Evolutionary conservation across 2,888 invertebrate species (phyloP).

Genomic region (Amblyjoppa fuscipennis): DNA sequence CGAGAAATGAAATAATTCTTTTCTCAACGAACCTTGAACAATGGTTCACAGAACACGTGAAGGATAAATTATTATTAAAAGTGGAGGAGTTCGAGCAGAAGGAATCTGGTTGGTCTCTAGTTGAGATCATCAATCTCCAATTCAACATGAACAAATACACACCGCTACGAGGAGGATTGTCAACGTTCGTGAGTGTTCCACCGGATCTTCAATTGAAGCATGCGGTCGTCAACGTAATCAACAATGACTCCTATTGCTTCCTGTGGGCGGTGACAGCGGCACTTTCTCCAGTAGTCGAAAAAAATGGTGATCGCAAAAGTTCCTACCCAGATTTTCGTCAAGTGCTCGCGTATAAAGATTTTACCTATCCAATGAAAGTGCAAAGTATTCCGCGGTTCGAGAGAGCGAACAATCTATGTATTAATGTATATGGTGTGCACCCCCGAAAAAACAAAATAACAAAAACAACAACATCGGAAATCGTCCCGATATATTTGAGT

Average conservation of each 20-base stretch:
- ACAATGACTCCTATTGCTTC: no score
- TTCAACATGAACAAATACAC: constrained; percentile 58
- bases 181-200: constrained; percentile 61
- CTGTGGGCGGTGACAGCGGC: neutral
- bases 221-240: constrained; percentile 67
- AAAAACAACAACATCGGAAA: no score
- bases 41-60: neutral
- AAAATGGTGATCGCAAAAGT: neutral
- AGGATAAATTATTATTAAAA: constrained; percentile 58
- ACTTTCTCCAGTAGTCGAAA: neutral
- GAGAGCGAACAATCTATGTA: no score
- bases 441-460: no score
- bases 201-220: constrained; percentile 61
- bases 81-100: constrained; percentile 71
- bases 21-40: neutral
- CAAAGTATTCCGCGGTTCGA: no score
- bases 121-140: constrained; percentile 60
- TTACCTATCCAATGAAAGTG: neutral
- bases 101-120: constrained; percentile 71
- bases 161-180: constrained; percentile 35
- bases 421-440: no score
- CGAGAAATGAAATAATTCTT: neutral
- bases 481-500: no score
- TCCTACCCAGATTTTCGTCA: neutral
- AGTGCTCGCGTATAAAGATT: neutral